Evolutionary conservation across 1,140 invertebrate species (phyloP), one percentile per base, ranked within the genome.

Genomic region (Zaprionus inermis): DNA sequence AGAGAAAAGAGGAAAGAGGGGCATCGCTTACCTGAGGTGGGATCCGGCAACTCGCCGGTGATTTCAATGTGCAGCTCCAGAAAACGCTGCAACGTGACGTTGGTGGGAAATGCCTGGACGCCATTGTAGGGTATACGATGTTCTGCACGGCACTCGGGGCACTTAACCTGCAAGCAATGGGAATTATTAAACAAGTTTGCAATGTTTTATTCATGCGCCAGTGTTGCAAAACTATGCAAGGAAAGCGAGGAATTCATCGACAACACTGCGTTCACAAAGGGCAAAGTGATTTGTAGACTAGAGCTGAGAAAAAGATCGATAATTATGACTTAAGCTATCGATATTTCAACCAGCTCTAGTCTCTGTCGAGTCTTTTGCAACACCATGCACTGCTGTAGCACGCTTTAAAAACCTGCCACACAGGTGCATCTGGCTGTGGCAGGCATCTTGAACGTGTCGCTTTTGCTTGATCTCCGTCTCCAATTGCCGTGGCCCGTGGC

Each of bases 71-170:
- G 98, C 46, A 99, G 94, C 92, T 99, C 98, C 67, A 99, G 94
- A 93, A 99, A 99, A 55, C 98, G 94, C 93, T 98, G 97, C 24
- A 99, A 94, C 30, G 98, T 99, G 5, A 99, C 97, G 93, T 99
- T 99, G 78, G 97, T 98, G 44, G 98, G 98, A 92, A 98, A 98
- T 20, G 96, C 97, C 93, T 98, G 97, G 16, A 99, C 97, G 32
- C 98, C 98, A 93, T 98, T 97, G 93, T 98, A 98, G 44, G 98
- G 98, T 86, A 99, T 98, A 67, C 97, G 94, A 94, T 99, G 98
- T 94, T 99, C 98, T 56, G 98, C 97, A 64, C 98, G 95, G 92
- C 99, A 99, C 96, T 99, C 98, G 89, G 99, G 98, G 94, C 98
- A 99, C 94, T 99, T 99, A 46, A 99, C 97, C 95, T 97, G 92